Conservation (phyloP, 2,888 invertebrate genomes). For the Acleris sparsana region DNA sequence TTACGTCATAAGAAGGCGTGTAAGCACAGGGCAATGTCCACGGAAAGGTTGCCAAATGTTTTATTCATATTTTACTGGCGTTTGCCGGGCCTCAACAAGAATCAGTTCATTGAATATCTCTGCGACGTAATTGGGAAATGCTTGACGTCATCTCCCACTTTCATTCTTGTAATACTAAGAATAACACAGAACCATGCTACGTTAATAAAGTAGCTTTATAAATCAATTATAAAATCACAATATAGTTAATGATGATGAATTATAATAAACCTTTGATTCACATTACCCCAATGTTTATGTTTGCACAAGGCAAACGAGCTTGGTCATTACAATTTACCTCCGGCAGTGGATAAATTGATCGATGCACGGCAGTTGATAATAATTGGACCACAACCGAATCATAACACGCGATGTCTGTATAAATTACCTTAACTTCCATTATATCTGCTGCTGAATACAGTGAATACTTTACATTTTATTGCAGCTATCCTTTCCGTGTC, state of each 20-base stretch:
- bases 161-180: no score
- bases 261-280: conserved; percentile 23
- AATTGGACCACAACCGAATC: conserved; percentile 38
- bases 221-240: conserved; percentile 12
- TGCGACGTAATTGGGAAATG: conserved; percentile 13
- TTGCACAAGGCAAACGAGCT: conserved; percentile 29
- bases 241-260: conserved; percentile 12
- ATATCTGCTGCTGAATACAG: conserved; percentile 14
- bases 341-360: conserved; percentile 47
- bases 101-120: conserved; percentile 17
- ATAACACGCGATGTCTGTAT: conserved; percentile 59
- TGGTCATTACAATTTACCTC: conserved; percentile 40
- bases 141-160: conserved; percentile 5
- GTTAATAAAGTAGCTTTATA: background rate
- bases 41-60: conserved; percentile 52
- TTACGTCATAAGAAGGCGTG: conserved; percentile 63
- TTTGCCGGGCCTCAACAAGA: conserved; percentile 29
- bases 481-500: conserved; percentile 7
- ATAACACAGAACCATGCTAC: background rate
- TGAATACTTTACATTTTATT: conserved; percentile 18
- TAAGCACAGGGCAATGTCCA: conserved; percentile 61
- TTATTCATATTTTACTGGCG: conserved; percentile 18
- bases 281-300: conserved; percentile 28
- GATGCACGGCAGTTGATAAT: conserved; percentile 47
- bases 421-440: conserved; percentile 40